Evolutionary conservation across 2,888 invertebrate genomes (phyloP).

Genomic region (Herminia tarsipennalis): DNA sequence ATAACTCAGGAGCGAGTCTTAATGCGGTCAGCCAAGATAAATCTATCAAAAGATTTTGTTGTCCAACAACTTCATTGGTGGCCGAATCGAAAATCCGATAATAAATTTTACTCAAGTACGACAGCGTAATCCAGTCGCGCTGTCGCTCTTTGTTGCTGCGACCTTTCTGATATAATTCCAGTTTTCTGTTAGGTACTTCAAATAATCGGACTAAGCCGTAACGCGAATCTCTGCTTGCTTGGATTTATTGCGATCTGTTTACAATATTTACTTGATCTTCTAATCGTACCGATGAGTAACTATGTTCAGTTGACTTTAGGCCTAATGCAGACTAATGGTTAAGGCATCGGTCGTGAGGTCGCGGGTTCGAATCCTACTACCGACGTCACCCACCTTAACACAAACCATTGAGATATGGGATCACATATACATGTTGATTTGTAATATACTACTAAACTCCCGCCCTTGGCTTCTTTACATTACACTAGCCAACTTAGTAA

Average conservation of each 20-base stretch:
- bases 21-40: constrained; percentile 84
- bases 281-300: constrained; percentile 19
- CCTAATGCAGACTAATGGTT: no score
- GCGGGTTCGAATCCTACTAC: neutral
- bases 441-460: no score
- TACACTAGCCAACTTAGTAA: no score
- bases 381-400: no score
- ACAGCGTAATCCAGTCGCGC: constrained; percentile 84
- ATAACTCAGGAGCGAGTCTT: constrained; percentile 78
- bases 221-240: constrained; percentile 63
- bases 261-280: constrained; percentile 26
- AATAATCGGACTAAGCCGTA: constrained; percentile 73
- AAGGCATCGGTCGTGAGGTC: neutral
- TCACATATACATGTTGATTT: no score
- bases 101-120: constrained; percentile 85
- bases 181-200: constrained; percentile 80
- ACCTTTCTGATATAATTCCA: constrained; percentile 80
- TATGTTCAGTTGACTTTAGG: neutral
- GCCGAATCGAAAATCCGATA: constrained; percentile 85
- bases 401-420: no score
- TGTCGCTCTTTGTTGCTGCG: constrained; percentile 81
- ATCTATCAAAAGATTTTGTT: constrained; percentile 86
- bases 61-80: constrained; percentile 86
- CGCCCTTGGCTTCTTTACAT: no score
- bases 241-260: constrained; percentile 55